Evolutionary conservation across 2,113 vertebrate species (phyloP).

Genomic region (Melanotaenia duboulayi): DNA sequence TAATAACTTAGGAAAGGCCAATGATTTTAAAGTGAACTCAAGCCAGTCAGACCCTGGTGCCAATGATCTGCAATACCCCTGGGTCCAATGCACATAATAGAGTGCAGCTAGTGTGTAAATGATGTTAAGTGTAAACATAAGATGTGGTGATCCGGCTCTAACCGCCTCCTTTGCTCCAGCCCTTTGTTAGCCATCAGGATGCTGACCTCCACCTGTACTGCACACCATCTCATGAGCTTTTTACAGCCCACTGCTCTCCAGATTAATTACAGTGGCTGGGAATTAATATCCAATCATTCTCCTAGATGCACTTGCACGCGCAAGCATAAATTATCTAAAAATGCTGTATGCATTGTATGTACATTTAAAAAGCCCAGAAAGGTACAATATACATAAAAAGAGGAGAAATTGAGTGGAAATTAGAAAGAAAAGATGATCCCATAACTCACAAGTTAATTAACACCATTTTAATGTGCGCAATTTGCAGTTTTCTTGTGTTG

Average conservation of each 20-base stretch:
- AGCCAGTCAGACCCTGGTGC: constrained; percentile 49
- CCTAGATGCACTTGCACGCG: background rate
- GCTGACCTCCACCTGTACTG: constrained; percentile 42
- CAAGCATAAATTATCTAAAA: background rate
- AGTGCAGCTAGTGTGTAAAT: constrained; percentile 60
- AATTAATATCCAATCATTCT: constrained; percentile 27
- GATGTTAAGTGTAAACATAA: constrained; percentile 60
- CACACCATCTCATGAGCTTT: constrained; percentile 13
- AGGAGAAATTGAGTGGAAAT: background rate
- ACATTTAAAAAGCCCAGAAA: background rate
- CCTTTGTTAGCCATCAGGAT: constrained; percentile 43
- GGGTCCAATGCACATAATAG: constrained; percentile 47
- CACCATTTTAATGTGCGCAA: too few relatives aligned
- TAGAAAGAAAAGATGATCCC: background rate
- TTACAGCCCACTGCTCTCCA: constrained; percentile 16
- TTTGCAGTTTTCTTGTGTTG: background rate
- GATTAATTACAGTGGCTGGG: constrained; percentile 41
- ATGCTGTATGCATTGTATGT: background rate
- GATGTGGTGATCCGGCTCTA: constrained; percentile 47
- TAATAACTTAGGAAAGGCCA: constrained; percentile 41
- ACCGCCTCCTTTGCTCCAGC: constrained; percentile 46
- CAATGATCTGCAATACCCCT: constrained; percentile 48
- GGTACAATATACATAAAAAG: background rate
- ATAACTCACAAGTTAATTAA: too few relatives aligned
- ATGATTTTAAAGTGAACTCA: constrained; percentile 64